These are phyloP conservation scores for Chloroclystis v-ata DNA, from an alignment of 2,888 invertebrate genomes.

Conservation along the genomic window DNA sequence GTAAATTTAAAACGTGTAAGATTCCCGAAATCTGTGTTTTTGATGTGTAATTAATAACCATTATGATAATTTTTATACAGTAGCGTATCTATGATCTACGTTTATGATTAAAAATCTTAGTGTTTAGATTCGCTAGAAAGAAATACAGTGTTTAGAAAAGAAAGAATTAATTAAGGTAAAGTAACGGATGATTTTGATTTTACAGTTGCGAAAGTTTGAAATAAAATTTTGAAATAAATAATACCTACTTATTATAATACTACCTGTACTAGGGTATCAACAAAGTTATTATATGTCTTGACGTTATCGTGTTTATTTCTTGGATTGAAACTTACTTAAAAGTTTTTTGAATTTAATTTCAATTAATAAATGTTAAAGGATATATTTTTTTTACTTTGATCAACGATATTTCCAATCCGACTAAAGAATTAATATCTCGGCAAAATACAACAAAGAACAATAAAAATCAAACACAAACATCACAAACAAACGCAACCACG, in stretches of 20 bases:
- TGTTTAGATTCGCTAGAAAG: constrained; percentile 19
- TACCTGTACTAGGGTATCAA: no score
- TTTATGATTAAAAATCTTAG: constrained; percentile 18
- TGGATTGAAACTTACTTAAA: no score
- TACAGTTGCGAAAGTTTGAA: constrained; percentile 2
- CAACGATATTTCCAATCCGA: no score
- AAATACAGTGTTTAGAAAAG: constrained; percentile 7
- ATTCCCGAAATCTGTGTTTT: constrained; percentile 20
- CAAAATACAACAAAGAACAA: no score
- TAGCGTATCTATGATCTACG: constrained; percentile 15
- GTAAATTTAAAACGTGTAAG: constrained; percentile 12
- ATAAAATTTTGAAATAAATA: neutral
- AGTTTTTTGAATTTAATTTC: no score
- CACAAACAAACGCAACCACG: neutral
- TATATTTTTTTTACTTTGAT: no score
- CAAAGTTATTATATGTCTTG: no score
- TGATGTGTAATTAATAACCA: constrained; percentile 21
- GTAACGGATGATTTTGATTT: neutral
- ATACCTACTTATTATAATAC: no score
- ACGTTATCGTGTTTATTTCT: no score
- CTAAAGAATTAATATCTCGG: no score
- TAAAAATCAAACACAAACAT: neutral
- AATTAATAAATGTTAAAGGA: no score
- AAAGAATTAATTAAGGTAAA: constrained; percentile 6
- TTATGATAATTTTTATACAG: constrained; percentile 20